Base-by-base conservation (phyloP, 2,888 invertebrate genomes). In the Trilocha varians region DNA sequence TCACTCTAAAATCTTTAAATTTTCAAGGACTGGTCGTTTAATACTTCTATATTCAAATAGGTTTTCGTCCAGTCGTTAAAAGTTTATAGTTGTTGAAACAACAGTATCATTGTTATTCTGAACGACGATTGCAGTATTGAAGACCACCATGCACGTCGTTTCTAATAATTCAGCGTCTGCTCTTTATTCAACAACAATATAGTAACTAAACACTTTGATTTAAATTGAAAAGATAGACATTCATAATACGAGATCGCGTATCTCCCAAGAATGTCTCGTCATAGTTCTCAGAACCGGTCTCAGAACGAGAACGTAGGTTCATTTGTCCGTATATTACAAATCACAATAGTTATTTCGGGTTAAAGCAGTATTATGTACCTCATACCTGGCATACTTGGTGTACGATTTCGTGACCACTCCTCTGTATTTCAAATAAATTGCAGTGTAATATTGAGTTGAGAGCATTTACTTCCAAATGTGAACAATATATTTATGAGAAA, bases 221-320 rank as follows among this genome's bases (percentile, higher is more conserved):
- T 5, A 25, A 25, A 25, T 25, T 4, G 25, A 25, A 9, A 25
- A 6, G 25, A 25, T 2, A 25, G 8, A 25, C 25, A 11, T 25
- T 11, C 40, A 42, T 49, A 38, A 46, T 44, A 45, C 41, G 45
- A 45, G 47, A 46, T 54, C 48, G 48, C 53, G 57, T 56, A 51
- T 58, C 52, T 64, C 58, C 49, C 60, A 66, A 59, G 65, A 74
- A 76, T 70, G 70, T 67, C 65, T 64, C 63, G 70, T 77, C 65
- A 72, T 66, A 67, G 70, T 80, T 76, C 74, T 62, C 54, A 70
- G 72, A 79, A 80, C 77, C 76, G 76, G 75, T 77, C 66, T 50
- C 44, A 53, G 61, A 57, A 52, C 62, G 62, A 62, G 68, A 63
- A 65, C 57, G 50, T 55, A 49, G 52, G 44, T 41, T 43, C 44